These are phyloP conservation scores for Macrobrachium rosenbergii DNA, from an alignment of 1,140 invertebrate species.

Conservation along the genomic window DNA sequence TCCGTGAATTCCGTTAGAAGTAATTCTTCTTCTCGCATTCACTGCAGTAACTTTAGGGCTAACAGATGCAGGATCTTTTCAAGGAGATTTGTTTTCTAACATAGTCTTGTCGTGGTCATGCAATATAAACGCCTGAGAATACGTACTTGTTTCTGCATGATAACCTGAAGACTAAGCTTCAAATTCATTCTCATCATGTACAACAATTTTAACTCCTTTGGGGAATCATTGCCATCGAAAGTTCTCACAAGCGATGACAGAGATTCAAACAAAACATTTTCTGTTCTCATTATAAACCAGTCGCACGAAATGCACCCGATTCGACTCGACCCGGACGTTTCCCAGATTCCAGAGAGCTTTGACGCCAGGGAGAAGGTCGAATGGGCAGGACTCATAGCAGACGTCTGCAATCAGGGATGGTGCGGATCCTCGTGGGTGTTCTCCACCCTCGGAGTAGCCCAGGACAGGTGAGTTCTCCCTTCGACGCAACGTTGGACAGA, in stretches of 20 bases:
- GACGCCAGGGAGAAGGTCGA: constrained; percentile 82
- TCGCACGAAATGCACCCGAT: constrained; percentile 28
- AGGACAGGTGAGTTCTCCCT: constrained; percentile 77
- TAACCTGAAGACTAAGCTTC: too few species aligned
- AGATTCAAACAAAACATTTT: too few species aligned
- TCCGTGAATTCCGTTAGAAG: too few species aligned
- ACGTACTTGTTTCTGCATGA: too few species aligned
- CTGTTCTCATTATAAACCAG: not conserved
- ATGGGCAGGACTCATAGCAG: constrained; percentile 82
- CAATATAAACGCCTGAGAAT: too few species aligned
- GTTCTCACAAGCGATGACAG: not conserved
- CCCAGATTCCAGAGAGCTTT: constrained; percentile 77
- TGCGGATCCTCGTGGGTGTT: constrained; percentile 93
- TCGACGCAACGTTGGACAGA: too few species aligned
- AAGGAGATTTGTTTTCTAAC: too few species aligned
- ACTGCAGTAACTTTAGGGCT: too few species aligned
- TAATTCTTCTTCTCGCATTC: too few species aligned
- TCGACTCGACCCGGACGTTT: not conserved
- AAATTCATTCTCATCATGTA: not conserved
- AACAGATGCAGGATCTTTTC: too few species aligned
- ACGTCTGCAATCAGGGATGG: constrained; percentile 88
- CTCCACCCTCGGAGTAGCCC: constrained; percentile 82
- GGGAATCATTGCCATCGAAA: not conserved
- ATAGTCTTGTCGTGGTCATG: too few species aligned
- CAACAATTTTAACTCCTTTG: too few species aligned